phyloP scores from a whole-genome alignment of 2,797 vertebrate genomes.

The Urophycis tenuis region DNA sequence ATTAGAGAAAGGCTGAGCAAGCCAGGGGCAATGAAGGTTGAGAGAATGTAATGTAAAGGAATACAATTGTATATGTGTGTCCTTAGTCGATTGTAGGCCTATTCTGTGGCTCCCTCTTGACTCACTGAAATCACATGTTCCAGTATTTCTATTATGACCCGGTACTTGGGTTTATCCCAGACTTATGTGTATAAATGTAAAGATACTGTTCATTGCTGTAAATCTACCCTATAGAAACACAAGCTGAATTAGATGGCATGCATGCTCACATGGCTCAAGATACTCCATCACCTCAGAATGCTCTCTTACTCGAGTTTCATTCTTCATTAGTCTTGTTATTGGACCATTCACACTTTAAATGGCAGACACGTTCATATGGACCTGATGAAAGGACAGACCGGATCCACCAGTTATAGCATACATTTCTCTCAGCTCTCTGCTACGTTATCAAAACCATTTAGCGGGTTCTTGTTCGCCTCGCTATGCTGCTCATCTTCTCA shows the following conservation, averaged over 20 bases:
- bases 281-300: background rate
- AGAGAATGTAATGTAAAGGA: too few species aligned
- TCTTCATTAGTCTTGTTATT: background rate
- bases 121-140: background rate
- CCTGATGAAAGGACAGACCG: background rate
- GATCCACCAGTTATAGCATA: background rate
- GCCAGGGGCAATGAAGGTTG: too few species aligned
- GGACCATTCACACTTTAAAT: background rate
- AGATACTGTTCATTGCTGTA: background rate
- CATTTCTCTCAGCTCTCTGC: background rate
- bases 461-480: background rate
- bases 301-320: background rate
- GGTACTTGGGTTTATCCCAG: background rate
- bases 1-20: slow-evolving; percentile 5
- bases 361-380: background rate
- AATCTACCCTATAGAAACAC: background rate
- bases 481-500: too few species aligned
- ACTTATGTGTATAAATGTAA: background rate
- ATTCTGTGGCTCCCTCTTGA: background rate
- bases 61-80: background rate
- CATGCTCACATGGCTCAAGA: background rate
- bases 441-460: background rate
- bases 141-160: background rate
- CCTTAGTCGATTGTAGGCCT: too few species aligned
- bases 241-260: background rate